Base-by-base conservation (phyloP, 1,140 invertebrate species). In the Cyphomyrmex costatus region DNA sequence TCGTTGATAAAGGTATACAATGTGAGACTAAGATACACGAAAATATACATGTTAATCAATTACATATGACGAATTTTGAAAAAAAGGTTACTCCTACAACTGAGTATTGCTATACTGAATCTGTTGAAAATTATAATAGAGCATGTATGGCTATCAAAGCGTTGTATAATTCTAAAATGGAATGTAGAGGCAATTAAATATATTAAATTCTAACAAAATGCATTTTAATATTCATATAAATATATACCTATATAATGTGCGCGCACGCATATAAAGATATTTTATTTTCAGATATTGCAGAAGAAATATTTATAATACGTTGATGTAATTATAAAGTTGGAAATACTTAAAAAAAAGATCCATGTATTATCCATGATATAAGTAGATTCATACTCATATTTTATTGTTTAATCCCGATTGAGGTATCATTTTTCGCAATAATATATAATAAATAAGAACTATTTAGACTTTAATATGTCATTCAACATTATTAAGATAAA, bases 41-140 rank as follows among this genome's bases (percentile, higher is more conserved):
- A 46, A 36, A 53, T 6, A 27, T 5, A 2, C 7, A 7, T 19
- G 7, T 21, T 7, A 74, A 27, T n/a, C 53, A 80, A 24, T 56
- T 88, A 4, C 46, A 65, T 10, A 61, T 90, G n/a, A 53, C 63
- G n/a, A 82, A 83, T 70, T 89, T 89, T 49, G 21, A 83, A n/a
- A 79, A 83, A 21, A 86, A 19, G 77, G 49, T 53, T 46, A 61
- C 27, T 65, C 63, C 78, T 16, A 24, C 36, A 51, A 56, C 30
- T 33, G 24, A 78, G 4, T 63, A 61, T 86, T 8, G 42, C 16
- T 12, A 49, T 42, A 16, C 12, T 61, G 42, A 21, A 86, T 1
- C 65, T 3, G 7, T 36, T 60, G 42, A 73, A 46, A 71, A 66
- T 83, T 65, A 79, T 21, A 61, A 74, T 19, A 90, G 58, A 65